phyloP scores from a whole-genome alignment of 1,140 invertebrate species.

The Drosophila suzukii region DNA sequence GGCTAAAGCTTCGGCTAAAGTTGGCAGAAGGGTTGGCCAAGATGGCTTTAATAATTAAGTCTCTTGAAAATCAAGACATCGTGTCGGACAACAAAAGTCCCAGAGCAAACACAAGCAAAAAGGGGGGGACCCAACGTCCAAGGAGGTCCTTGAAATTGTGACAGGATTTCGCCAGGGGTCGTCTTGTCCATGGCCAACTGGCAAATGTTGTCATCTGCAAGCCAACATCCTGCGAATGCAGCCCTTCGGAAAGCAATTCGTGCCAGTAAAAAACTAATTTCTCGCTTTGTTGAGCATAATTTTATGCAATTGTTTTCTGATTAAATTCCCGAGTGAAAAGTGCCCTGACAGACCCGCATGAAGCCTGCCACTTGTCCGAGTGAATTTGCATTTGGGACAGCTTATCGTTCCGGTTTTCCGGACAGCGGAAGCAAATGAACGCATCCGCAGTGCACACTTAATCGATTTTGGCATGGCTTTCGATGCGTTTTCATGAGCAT shows the following conservation, averaged over 20 bases:
- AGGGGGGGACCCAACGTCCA: not conserved
- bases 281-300: slow-evolving; percentile 73
- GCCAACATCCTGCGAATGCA: slow-evolving; percentile 19
- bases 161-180: slow-evolving; percentile 4
- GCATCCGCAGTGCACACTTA: slow-evolving; percentile 16
- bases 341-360: slow-evolving; percentile 9
- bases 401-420: slow-evolving; percentile 3
- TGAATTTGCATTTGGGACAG: slow-evolving; percentile 27
- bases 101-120: slow-evolving; percentile 13
- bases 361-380: slow-evolving; percentile 16
- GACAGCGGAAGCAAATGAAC: slow-evolving; percentile 21
- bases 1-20: slow-evolving; percentile 12
- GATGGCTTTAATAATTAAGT: slow-evolving; percentile 49
- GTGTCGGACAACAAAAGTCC: slow-evolving; percentile 9
- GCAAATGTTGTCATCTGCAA: slow-evolving; percentile 12
- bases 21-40: slow-evolving; percentile 23
- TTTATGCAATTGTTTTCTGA: slow-evolving; percentile 77
- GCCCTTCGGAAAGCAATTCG: slow-evolving; percentile 2
- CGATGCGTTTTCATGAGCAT: slow-evolving; percentile 16
- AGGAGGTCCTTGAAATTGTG: slow-evolving; percentile 1
- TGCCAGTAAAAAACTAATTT: slow-evolving; percentile 76
- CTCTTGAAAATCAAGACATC: slow-evolving; percentile 41
- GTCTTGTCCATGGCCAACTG: not conserved
- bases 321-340: slow-evolving; percentile 56
- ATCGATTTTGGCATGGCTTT: slow-evolving; percentile 17